These are phyloP conservation scores for Garra rufa DNA, from an alignment of 2,113 vertebrate species.

Conservation along the genomic window DNA sequence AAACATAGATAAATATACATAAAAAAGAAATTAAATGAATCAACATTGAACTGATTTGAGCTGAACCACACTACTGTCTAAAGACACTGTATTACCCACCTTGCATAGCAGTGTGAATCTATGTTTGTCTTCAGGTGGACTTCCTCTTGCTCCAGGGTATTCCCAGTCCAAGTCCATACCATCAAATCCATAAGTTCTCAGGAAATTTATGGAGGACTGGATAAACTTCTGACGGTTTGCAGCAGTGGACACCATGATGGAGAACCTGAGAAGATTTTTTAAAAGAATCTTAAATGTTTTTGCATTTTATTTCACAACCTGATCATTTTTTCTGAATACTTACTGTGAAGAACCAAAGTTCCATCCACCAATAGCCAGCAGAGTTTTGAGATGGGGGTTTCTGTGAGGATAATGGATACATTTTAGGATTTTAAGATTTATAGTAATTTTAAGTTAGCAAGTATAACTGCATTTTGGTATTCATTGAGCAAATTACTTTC, in stretches of 20 bases:
- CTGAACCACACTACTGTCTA: not conserved
- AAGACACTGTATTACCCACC: slow-evolving; percentile 60
- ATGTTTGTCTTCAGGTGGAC: slow-evolving; percentile 80
- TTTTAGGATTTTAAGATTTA: not conserved
- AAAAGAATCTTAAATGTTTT: not conserved
- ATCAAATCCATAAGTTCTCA: slow-evolving; percentile 80
- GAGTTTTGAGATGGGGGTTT: slow-evolving; percentile 82
- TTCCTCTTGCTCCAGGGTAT: slow-evolving; percentile 81
- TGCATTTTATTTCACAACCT: not conserved
- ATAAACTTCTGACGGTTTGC: slow-evolving; percentile 79
- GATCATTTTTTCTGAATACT: slow-evolving; percentile 50
- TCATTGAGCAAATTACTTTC: not conserved
- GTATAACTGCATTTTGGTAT: not conserved
- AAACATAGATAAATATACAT: not conserved
- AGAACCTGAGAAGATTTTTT: slow-evolving; percentile 71
- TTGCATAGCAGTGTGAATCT: slow-evolving; percentile 79
- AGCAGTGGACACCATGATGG: slow-evolving; percentile 73
- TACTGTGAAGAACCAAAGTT: slow-evolving; percentile 84
- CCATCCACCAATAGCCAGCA: slow-evolving; percentile 88
- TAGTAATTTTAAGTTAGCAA: too few relatives aligned
- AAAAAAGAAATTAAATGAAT: too few relatives aligned
- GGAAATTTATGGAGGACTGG: slow-evolving; percentile 78
- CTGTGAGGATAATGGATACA: slow-evolving; percentile 63
- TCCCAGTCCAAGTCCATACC: slow-evolving; percentile 85
- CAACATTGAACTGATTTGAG: not conserved